Percentiles rank a stretch among this genome's conserved stretches.
These are phyloP conservation scores for Peromyscus nudipes DNA, from an alignment of 2,797 vertebrate genomes.

Conservation along the genomic window DNA sequence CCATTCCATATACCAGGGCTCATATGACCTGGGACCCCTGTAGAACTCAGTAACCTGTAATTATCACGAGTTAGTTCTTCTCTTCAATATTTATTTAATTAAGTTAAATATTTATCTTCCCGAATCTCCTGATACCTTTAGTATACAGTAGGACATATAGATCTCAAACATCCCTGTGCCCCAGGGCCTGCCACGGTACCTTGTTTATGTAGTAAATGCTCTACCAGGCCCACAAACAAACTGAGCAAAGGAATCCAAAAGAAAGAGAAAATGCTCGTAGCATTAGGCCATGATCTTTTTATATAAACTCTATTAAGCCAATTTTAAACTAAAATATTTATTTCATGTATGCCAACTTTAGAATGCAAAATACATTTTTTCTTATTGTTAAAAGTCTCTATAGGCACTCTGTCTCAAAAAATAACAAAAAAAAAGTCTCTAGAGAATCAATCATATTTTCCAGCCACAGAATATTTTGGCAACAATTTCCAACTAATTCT, in stretches of 20 bases:
- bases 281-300: not conserved
- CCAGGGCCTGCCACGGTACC: not conserved
- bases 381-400: constrained; percentile 34
- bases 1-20: not conserved
- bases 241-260: not conserved
- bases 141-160: no score
- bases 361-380: constrained; percentile 34
- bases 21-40: not conserved
- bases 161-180: not conserved
- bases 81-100: not conserved
- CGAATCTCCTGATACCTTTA: not conserved
- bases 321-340: constrained; percentile 55
- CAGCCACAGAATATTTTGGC: constrained; percentile 27
- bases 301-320: constrained; percentile 17
- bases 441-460: constrained; percentile 30
- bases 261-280: constrained; percentile 4
- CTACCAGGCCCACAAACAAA: not conserved
- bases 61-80: not conserved
- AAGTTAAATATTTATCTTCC: not conserved
- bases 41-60: not conserved
- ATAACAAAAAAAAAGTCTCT: not conserved
- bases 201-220: not conserved
- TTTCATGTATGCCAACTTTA: constrained; percentile 59
- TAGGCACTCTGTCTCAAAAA: constrained; percentile 7
- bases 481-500: constrained; percentile 64